Conservation (phyloP, 2,797 vertebrate genomes). For the Tangara arthus region DNA sequence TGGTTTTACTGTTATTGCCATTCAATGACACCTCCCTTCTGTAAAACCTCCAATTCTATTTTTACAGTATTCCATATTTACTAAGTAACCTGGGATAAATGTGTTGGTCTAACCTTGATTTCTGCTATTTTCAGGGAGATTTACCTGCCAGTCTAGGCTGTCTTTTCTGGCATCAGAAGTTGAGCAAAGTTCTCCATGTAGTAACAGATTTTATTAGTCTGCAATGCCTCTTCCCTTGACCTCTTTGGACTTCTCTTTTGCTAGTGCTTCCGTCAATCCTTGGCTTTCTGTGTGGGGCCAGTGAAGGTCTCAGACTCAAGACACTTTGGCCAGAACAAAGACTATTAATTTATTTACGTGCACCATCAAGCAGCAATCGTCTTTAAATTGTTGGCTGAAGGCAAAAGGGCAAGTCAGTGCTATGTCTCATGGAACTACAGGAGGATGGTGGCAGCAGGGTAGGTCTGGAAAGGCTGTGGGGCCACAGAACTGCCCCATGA, state of each 20-base stretch:
- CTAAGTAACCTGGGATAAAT: not conserved
- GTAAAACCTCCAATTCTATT: not conserved
- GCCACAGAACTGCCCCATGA: not conserved
- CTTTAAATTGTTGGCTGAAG: not conserved
- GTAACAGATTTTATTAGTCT: slow-evolving; percentile 13
- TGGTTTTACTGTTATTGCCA: not conserved
- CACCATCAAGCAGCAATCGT: not conserved
- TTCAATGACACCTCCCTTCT: not conserved
- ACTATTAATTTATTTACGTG: not conserved
- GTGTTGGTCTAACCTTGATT: not conserved
- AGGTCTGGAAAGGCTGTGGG: not conserved
- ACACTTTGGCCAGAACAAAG: not conserved
- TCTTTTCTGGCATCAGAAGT: not conserved
- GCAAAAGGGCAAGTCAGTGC: not conserved
- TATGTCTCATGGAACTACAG: not conserved
- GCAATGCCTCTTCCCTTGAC: slow-evolving; percentile 3
- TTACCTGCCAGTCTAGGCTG: slow-evolving; percentile 10
- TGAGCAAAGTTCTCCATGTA: not conserved
- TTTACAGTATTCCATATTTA: not conserved
- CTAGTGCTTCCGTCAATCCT: not conserved
- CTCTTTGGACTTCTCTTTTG: not conserved
- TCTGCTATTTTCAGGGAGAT: slow-evolving; percentile 7
- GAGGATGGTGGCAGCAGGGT: not conserved
- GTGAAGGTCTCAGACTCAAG: not conserved
- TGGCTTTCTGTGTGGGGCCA: not conserved